phyloP scores from a whole-genome alignment of 2,113 vertebrate species.

The Platichthys stellatus region DNA sequence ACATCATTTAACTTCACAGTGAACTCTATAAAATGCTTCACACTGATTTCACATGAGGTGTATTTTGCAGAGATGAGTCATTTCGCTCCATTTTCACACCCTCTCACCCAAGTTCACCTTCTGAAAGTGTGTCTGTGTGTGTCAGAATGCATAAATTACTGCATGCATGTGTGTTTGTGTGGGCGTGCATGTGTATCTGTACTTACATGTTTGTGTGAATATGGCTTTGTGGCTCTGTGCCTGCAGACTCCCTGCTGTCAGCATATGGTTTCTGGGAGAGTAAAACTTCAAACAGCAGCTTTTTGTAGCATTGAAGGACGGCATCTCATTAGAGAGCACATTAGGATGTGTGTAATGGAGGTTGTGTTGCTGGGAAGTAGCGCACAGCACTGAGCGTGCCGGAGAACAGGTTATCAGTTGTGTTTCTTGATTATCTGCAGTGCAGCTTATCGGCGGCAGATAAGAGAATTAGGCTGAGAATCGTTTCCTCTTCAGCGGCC shows the following conservation, averaged over 20 bases:
- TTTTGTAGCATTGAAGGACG: constrained; percentile 48
- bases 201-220: not conserved
- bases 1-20: not conserved
- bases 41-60: constrained; percentile 24
- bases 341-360: constrained; percentile 32
- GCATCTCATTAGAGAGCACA: constrained; percentile 54
- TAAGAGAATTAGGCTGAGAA: constrained; percentile 54
- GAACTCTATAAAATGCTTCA: constrained; percentile 8
- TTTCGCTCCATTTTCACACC: constrained; percentile 5
- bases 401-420: constrained; percentile 60
- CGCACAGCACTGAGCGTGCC: constrained; percentile 18
- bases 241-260: constrained; percentile 17
- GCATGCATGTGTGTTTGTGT: not conserved
- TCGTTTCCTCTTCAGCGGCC: constrained; percentile 24
- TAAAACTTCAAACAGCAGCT: constrained; percentile 57
- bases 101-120: constrained; percentile 6
- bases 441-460: constrained; percentile 63
- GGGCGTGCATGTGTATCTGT: constrained; percentile 26
- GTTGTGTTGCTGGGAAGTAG: constrained; percentile 29
- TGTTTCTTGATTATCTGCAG: constrained; percentile 69
- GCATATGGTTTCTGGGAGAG: constrained; percentile 46
- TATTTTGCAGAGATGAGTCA: constrained; percentile 38
- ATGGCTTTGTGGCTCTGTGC: constrained; percentile 7
- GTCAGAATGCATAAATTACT: not conserved
- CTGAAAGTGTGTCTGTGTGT: constrained; percentile 1